phyloP scores from a whole-genome alignment of 2,113 vertebrate genomes.

The Kryptolebias marmoratus region DNA sequence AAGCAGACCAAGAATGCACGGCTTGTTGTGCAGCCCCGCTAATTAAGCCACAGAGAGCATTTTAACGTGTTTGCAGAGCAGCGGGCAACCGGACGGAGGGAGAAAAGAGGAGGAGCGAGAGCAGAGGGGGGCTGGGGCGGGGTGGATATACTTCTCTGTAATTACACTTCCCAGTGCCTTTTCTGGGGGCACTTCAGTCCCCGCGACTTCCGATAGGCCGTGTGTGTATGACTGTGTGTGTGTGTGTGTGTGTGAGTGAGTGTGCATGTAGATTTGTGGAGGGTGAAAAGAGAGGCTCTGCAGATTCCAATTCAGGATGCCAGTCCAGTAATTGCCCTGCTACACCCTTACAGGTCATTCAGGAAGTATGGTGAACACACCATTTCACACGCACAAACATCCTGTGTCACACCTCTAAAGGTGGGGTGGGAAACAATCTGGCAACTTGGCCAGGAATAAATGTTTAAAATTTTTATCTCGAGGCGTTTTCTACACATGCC shows the following conservation, averaged over 20 bases:
- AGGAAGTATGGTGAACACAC: constrained; percentile 47
- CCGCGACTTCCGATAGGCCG: constrained; percentile 59
- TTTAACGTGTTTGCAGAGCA: constrained; percentile 80
- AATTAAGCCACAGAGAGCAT: constrained; percentile 80
- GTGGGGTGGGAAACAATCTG: constrained; percentile 32
- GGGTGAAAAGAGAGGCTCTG: constrained; percentile 53
- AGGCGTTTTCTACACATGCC: background rate
- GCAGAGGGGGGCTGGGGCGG: constrained; percentile 30
- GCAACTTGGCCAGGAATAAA: background rate
- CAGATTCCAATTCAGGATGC: constrained; percentile 58
- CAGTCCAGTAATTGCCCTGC: constrained; percentile 64
- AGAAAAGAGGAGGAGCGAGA: constrained; percentile 43
- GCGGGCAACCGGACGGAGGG: constrained; percentile 82
- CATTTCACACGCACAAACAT: constrained; percentile 26
- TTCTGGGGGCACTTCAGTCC: constrained; percentile 50
- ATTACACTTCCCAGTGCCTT: constrained; percentile 74
- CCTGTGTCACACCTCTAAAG: constrained; percentile 52
- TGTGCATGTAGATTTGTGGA: constrained; percentile 15
- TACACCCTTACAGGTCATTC: constrained; percentile 72
- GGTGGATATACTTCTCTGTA: constrained; percentile 70
- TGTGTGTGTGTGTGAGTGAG: constrained; percentile 17
- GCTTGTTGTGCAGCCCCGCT: constrained; percentile 78
- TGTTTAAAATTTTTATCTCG: background rate
- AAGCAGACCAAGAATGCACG: constrained; percentile 76
- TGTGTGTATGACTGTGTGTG: constrained; percentile 34